Base-by-base conservation (phyloP, 2,113 vertebrate genomes). In the Naja naja region DNA sequence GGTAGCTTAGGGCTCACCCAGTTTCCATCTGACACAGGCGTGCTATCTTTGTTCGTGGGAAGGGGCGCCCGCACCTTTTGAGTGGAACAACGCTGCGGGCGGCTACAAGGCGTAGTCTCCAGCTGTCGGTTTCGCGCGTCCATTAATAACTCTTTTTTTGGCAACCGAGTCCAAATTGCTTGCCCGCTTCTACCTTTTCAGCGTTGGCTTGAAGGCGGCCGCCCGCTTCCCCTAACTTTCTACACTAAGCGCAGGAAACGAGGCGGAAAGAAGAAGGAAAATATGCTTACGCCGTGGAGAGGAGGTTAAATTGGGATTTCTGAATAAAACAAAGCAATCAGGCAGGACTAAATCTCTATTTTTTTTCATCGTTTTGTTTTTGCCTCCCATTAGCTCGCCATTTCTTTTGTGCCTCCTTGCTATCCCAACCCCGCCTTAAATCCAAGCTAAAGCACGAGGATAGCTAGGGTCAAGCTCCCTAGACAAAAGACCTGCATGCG, bases 21-120 rank as follows among this genome's bases (percentile, higher is more conserved):
- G 5, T 81, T 20, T 74, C 30, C 27, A 74, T 34, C 30, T 5
- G 27, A 2, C n/a, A 2, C 4, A 39, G n/a, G n/a, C 18, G 16
- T 20, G n/a, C 14, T 20, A 3, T 74, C 34, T 18, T 81, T 20
- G 2, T 81, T 81, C 16, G 2, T 81, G 64, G 4, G 64, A 0
- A 1, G 4, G 64, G 12, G 0, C n/a, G 6, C 0, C 14, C 5
- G 16, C 16, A n/a, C n/a, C 69, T 81, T 81, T 39, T 0, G n/a
- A 74, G n/a, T 39, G n/a, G 14, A 16, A 69, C 30, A n/a, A 34
- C 11, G 27, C 11, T n/a, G 10, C 4, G n/a, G n/a, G 5, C 69
- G 0, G 6, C 16, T 2, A 20, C 18, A 22, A 39, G 34, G 74
- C 34, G 34, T 22, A 0, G 18, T 20, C 34, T 3, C 34, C 5